phyloP scores from a whole-genome alignment of 1,140 invertebrate genomes.

The Mya arenaria region DNA sequence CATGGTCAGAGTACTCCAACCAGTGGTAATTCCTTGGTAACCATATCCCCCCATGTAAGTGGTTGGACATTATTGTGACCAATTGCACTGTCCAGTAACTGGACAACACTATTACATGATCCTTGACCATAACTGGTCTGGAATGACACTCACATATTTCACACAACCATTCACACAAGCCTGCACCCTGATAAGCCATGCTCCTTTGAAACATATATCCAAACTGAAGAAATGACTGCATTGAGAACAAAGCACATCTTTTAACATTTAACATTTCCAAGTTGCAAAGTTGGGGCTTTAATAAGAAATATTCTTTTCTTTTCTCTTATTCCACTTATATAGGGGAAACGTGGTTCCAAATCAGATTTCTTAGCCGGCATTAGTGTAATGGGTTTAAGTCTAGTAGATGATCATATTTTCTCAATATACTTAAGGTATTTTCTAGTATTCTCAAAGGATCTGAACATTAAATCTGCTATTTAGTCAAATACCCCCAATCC shows the following conservation, averaged over 20 bases:
- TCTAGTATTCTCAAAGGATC: constrained; percentile 69
- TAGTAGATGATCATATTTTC: constrained; percentile 72
- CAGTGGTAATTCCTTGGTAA: no score
- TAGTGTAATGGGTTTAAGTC: constrained; percentile 70
- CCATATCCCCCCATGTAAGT: no score
- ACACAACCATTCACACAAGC: no score
- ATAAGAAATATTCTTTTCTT: constrained; percentile 50
- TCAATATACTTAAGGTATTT: constrained; percentile 71
- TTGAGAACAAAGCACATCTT: neutral
- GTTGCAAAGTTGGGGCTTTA: constrained; percentile 21
- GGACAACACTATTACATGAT: no score
- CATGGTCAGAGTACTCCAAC: no score
- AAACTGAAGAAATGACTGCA: neutral
- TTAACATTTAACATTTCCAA: constrained; percentile 28
- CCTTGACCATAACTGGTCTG: no score
- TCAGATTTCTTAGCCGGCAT: constrained; percentile 72
- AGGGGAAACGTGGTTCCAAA: constrained; percentile 65
- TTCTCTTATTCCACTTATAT: constrained; percentile 67
- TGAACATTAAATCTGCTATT: constrained; percentile 44
- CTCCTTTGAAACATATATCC: no score
- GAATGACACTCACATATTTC: no score
- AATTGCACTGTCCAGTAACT: no score
- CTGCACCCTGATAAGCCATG: no score
- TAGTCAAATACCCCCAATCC: constrained; percentile 39
- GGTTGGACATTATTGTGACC: no score